These are phyloP conservation scores for Hystrix brachyura DNA, from an alignment of 2,113 vertebrate genomes.

Conservation along the genomic window DNA sequence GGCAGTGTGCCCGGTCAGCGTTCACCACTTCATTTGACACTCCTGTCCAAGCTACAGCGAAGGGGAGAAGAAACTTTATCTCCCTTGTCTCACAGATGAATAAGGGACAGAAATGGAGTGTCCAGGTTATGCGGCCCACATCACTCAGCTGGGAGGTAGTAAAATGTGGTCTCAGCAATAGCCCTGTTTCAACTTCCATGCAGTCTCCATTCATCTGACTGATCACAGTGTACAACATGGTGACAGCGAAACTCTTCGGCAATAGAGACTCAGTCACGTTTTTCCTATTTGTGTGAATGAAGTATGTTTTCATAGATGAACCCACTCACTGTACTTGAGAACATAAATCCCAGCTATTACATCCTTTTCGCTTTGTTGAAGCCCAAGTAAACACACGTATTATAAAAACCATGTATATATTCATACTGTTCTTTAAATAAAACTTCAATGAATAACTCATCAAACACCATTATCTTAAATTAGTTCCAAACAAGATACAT, in stretches of 20 bases:
- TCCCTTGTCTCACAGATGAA: background rate
- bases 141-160: background rate
- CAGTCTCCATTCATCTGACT: background rate
- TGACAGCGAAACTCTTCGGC: background rate
- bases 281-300: background rate
- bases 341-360: background rate
- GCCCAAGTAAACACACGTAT: background rate
- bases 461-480: background rate
- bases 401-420: background rate
- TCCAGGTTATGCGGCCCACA: background rate
- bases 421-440: background rate
- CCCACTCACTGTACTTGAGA: background rate
- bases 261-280: background rate
- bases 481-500: background rate
- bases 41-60: background rate
- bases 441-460: background rate
- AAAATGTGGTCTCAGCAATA: background rate
- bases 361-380: conserved; percentile 18
- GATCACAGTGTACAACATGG: background rate
- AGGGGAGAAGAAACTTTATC: background rate
- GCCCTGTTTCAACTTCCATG: background rate
- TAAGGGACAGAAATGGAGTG: background rate
- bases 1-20: background rate
- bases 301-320: background rate
- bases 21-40: background rate